Base-by-base conservation (phyloP, 2,888 invertebrate species). In the Peribatodes rhomboidaria region DNA sequence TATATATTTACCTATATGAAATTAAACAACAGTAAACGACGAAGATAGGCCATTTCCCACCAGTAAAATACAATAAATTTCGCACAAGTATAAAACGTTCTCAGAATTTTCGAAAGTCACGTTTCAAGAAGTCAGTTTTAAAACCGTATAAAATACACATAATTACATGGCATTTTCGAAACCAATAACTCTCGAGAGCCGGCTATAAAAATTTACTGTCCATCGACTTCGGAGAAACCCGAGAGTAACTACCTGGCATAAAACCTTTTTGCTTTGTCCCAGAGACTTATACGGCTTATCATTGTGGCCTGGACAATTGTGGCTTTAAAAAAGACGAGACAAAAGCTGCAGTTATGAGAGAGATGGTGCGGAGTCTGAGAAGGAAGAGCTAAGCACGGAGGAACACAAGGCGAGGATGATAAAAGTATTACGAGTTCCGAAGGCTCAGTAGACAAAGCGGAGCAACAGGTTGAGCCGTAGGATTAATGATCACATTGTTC, bases 121-220 rank as follows among this genome's bases (percentile, higher is more conserved):
- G 33, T 62, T 53, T 46, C 27, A 35, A 67, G 57, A 67, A 60
- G 56, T 64, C 42, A 53, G 65, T 44, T 54, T 62, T 65, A 70
- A 71, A 70, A 67, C 65, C 53, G 47, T 65, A 62, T 65, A 65
- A 61, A 71, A 67, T 55, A 61, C 63, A 46, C 59, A 53, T 72
- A 72, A 76, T 76, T 61, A 71, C 65, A 69, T 62, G 61, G 70
- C 61, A 69, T 71, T 73, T 72, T 70, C 66, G 63, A 73, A 72
- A 71, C 71, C 74, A 74, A 74, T 73, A 75, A 72, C 68, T 67
- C 68, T 72, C 44, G 69, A 70, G 69, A 69, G 65, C 62, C 59
- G 47, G 71, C 67, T 67, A 70, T 75, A 74, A 76, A 75, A 70
- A 69, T 73, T 72, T 69, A 72, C 70, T 72, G 70, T 68, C 72